phyloP scores from a whole-genome alignment of 2,888 invertebrate species.

The Cerceris rybyensis region DNA sequence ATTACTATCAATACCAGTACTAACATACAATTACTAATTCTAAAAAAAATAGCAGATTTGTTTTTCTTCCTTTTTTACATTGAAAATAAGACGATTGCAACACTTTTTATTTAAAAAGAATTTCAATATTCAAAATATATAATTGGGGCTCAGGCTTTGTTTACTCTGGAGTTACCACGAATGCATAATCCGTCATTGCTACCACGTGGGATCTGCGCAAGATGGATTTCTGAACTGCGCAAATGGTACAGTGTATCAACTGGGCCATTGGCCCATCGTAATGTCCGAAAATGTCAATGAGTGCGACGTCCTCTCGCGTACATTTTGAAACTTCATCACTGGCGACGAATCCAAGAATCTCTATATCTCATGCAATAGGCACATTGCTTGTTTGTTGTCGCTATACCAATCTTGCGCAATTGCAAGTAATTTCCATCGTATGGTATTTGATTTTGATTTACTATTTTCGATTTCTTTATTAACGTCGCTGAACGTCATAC shows the following conservation, averaged over 20 bases:
- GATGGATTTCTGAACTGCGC: not conserved
- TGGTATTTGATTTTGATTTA: not conserved
- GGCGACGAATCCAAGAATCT: slow-evolving; percentile 9
- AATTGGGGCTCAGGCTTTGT: too few species aligned
- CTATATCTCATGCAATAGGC: not conserved
- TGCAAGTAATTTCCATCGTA: slow-evolving; percentile 3
- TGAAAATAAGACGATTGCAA: too few species aligned
- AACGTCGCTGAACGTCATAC: not conserved
- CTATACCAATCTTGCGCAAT: not conserved
- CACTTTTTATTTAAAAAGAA: too few species aligned
- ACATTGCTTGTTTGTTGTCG: not conserved
- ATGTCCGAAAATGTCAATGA: slow-evolving; percentile 16
- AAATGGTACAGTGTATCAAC: too few species aligned
- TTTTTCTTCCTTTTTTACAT: too few species aligned
- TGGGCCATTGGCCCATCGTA: slow-evolving; percentile 13
- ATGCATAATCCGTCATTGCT: not conserved
- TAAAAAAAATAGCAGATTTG: too few species aligned
- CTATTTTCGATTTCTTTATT: slow-evolving; percentile 6
- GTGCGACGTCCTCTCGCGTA: not conserved
- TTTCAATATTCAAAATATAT: too few species aligned
- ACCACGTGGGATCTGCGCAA: not conserved
- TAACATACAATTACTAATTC: too few species aligned
- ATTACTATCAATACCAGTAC: too few species aligned
- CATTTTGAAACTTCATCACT: not conserved
- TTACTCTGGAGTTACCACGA: too few species aligned